phyloP scores from a whole-genome alignment of 1,140 invertebrate species.

The Euura lappo region DNA sequence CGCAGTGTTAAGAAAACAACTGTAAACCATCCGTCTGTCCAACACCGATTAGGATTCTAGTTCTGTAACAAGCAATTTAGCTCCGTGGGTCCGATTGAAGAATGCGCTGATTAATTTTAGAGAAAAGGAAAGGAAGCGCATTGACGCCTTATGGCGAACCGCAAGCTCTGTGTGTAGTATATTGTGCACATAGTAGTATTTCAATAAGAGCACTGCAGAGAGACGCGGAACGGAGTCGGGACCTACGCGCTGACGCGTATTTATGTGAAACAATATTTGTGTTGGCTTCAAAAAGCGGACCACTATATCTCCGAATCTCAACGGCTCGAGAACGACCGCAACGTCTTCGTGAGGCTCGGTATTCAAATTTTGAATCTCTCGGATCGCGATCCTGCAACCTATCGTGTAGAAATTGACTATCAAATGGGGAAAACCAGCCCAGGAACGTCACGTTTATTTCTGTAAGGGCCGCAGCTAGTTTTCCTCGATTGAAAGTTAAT shows the following conservation, averaged over 20 bases:
- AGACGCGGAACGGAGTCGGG: background rate
- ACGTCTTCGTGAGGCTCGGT: background rate
- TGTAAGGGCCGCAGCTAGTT: no score
- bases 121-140: no score
- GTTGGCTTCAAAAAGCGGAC: constrained; percentile 38
- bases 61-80: background rate
- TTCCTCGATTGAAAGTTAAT: no score
- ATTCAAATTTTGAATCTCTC: background rate
- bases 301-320: background rate
- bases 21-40: background rate
- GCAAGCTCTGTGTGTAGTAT: no score
- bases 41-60: background rate
- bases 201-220: no score
- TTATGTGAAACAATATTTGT: constrained; percentile 45
- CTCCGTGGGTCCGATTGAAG: no score
- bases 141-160: no score
- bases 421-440: no score
- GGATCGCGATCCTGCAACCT: background rate
- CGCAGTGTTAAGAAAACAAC: constrained; percentile 9
- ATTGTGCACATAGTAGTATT: no score
- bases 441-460: no score
- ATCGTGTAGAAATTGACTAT: no score
- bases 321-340: background rate
- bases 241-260: constrained; percentile 31
- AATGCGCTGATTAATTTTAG: no score